Base-by-base conservation (phyloP, 2,888 invertebrate species). In the Psylliodes chrysocephalus region DNA sequence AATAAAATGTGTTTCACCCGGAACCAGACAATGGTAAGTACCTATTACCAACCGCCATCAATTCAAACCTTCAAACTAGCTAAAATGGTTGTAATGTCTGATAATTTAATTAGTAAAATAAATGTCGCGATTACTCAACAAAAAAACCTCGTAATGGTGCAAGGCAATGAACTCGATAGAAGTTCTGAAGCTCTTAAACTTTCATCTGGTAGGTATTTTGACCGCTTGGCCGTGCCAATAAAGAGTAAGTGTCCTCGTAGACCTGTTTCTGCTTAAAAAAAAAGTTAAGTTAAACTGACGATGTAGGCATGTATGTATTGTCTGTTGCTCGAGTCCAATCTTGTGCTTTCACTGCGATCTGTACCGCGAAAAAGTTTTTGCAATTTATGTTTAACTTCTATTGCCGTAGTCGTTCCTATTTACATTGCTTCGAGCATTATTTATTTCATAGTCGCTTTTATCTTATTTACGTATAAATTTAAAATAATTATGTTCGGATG, bases 181-280 rank as follows among this genome's bases (percentile, higher is more conserved):
- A 38, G 14, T 38, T 38, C 7, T 14, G 1, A n/a, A 14, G 15
- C 15, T 38, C 4, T 15, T 38, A 14, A 28, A 38, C 38, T 38
- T 38, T 38, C 38, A 38, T 38, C 38, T 10, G 38, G 38, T 38
- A 10, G 14, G 14, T 10, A 38, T 38, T 38, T 38, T 38, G 15
- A 38, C 38, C 38, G 38, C 15, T 7, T n/a, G 2, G 33, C 33
- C 33, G 33, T n/a, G 8, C 12, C 12, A 38, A 5, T 14, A 38
- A 14, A 38, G 38, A 38, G 38, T 15, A 38, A 38, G 38, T 38
- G 38, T 38, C 38, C 38, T 38, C 38, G 38, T 38, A 38, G 12
- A 38, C 38, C 38, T 14, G 38, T 38, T 38, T 38, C 15, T 38
- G 38, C 14, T 6, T 6, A 38, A 14, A 38, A 14, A 38, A 38